Evolutionary conservation across 1,140 invertebrate species (phyloP).

Genomic region (Cherax destructor): DNA sequence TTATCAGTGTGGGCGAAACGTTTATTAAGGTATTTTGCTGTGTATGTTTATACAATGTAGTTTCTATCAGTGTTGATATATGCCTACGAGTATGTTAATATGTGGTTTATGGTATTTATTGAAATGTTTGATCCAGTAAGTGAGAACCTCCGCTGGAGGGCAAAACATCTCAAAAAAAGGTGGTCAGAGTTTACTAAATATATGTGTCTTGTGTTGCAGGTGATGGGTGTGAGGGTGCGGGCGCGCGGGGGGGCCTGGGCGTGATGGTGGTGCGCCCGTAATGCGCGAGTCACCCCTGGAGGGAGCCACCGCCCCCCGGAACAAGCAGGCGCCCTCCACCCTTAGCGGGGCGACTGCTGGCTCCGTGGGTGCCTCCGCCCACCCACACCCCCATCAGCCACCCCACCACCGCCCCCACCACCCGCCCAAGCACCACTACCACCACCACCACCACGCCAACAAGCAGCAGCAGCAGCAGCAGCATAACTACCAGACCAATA

Average conservation of each 20-base stretch:
- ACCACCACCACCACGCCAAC: conserved; percentile 6
- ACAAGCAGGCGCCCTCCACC: conserved; percentile 67
- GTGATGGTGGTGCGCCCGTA: conserved; percentile 67
- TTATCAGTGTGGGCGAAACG: too few species aligned
- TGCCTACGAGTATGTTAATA: too few species aligned
- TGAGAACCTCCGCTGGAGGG: too few species aligned
- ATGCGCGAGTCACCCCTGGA: conserved; percentile 66
- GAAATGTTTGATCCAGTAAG: too few species aligned
- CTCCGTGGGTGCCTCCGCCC: conserved; percentile 70
- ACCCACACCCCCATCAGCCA: conserved; percentile 37
- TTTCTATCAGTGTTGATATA: too few species aligned
- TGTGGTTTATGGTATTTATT: too few species aligned
- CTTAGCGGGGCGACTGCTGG: conserved; percentile 71
- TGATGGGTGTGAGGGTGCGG: conserved; percentile 40
- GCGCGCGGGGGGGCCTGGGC: conserved; percentile 43
- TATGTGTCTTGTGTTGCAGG: not conserved
- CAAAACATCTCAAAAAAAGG: too few species aligned
- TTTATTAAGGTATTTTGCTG: too few species aligned
- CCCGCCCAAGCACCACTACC: conserved; percentile 9
- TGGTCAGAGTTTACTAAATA: not conserved
- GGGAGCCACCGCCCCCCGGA: conserved; percentile 68
- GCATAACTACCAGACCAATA: not conserved
- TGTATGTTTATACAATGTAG: too few species aligned
- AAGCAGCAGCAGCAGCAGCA: conserved; percentile 3
- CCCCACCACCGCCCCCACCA: conserved; percentile 47